Evolutionary conservation across 2,113 vertebrate genomes (phyloP).

Genomic region (Cyphomyrus discorhynchus): DNA sequence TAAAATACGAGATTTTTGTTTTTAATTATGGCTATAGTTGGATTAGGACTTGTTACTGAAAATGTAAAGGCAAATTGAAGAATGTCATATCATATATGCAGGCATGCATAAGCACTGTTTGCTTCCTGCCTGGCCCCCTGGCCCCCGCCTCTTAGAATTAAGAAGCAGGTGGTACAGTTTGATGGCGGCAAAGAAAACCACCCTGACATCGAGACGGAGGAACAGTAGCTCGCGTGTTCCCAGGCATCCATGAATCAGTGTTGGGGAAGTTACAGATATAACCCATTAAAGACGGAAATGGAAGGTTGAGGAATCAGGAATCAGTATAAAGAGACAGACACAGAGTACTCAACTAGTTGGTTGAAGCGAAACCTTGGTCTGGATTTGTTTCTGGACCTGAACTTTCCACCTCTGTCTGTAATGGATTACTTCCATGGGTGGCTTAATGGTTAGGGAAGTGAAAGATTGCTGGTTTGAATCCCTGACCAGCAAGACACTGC

Average conservation of each 20-base stretch:
- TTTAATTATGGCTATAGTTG: background rate
- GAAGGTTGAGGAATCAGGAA: background rate
- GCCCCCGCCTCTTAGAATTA: too few species aligned
- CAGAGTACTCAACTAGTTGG: background rate
- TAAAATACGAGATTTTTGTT: background rate
- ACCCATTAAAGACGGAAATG: background rate
- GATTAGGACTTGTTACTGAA: background rate
- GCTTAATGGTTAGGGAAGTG: too few species aligned
- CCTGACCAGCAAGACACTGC: too few species aligned
- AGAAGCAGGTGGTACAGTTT: too few species aligned
- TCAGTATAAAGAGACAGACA: background rate
- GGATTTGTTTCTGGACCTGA: background rate
- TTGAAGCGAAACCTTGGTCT: background rate
- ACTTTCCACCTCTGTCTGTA: too few species aligned
- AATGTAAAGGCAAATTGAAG: background rate
- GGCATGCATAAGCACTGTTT: too few species aligned
- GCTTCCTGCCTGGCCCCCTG: too few species aligned
- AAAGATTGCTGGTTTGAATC: too few species aligned
- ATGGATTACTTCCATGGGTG: too few species aligned
- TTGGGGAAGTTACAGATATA: background rate
- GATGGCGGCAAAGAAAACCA: too few species aligned
- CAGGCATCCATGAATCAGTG: background rate
- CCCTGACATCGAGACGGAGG: background rate
- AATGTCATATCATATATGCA: background rate
- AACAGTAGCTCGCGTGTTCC: background rate